phyloP scores from a whole-genome alignment of 2,797 vertebrate species.

The Acipenser oxyrinchus region DNA sequence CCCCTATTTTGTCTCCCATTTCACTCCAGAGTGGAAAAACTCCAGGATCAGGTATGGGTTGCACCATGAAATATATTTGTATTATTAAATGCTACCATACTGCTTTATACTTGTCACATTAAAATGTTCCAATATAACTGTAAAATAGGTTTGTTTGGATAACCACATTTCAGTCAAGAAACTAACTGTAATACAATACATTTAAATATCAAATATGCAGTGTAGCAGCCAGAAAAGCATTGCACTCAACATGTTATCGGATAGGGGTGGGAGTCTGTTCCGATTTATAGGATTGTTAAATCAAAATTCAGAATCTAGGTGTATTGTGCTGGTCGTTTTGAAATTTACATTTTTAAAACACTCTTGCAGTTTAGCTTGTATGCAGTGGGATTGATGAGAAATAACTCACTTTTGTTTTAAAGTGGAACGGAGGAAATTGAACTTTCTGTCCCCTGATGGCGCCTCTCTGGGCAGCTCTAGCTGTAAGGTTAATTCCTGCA shows the following conservation, averaged over 20 bases:
- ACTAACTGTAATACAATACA: not conserved
- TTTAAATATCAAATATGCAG: not conserved
- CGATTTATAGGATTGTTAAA: no score
- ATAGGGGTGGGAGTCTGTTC: no score
- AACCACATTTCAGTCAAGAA: not conserved
- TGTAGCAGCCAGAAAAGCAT: no score
- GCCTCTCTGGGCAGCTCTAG: slow-evolving; percentile 44
- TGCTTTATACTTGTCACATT: not conserved
- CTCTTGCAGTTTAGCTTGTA: no score
- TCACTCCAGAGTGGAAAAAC: slow-evolving; percentile 58
- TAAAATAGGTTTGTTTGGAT: not conserved
- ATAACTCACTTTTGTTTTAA: not conserved
- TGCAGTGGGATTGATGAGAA: no score
- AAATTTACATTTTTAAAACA: no score
- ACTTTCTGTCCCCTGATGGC: slow-evolving; percentile 64
- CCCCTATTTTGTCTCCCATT: slow-evolving; percentile 83
- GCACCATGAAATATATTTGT: no score
- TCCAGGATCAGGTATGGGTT: slow-evolving; percentile 64
- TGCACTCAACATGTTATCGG: no score
- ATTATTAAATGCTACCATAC: not conserved
- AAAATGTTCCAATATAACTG: not conserved
- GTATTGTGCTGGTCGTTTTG: no score
- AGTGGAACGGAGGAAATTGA: slow-evolving; percentile 65
- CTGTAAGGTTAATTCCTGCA: slow-evolving; percentile 44
- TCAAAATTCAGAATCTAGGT: no score